phyloP scores from a whole-genome alignment of 2,888 invertebrate genomes.

The Dicyrtoma fusca region DNA sequence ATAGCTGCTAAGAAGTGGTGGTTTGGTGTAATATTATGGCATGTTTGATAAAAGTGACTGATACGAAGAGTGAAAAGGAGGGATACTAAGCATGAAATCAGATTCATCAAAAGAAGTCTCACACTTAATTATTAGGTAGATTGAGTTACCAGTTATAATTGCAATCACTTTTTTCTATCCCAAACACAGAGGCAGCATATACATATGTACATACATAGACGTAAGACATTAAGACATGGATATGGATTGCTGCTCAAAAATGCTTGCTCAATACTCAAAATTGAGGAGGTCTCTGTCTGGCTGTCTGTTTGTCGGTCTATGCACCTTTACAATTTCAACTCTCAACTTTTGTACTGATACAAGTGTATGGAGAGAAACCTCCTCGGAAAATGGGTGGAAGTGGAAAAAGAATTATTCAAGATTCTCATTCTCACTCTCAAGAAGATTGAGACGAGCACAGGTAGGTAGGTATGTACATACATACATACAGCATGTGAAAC shows the following conservation, averaged over 20 bases:
- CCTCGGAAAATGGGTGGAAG: too few relatives aligned
- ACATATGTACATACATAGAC: constrained; percentile 4
- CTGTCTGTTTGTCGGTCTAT: neutral
- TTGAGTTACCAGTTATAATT: constrained; percentile 28
- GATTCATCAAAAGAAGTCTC: constrained; percentile 39
- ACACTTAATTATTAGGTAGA: constrained; percentile 42
- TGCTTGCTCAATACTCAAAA: neutral
- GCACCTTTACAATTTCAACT: too few relatives aligned
- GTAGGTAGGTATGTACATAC: too few relatives aligned
- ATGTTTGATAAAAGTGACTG: constrained; percentile 12
- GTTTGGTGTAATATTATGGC: too few relatives aligned
- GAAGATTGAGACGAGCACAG: too few relatives aligned
- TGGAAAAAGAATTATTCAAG: too few relatives aligned
- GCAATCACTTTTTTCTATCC: constrained; percentile 16
- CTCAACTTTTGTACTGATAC: too few relatives aligned
- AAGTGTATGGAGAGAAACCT: too few relatives aligned
- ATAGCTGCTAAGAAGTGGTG: too few relatives aligned
- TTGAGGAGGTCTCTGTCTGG: neutral
- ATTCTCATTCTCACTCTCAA: too few relatives aligned
- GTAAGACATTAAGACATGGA: neutral
- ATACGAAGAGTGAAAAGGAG: neutral
- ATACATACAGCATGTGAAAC: too few relatives aligned
- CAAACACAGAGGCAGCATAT: neutral
- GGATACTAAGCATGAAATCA: constrained; percentile 40
- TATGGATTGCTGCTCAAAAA: neutral